A percentile compares a stretch with the other conserved stretches of the same genome.
These are phyloP conservation scores for Gnatocerus cornutus DNA, from an alignment of 2,888 invertebrate species.

Conservation along the genomic window DNA sequence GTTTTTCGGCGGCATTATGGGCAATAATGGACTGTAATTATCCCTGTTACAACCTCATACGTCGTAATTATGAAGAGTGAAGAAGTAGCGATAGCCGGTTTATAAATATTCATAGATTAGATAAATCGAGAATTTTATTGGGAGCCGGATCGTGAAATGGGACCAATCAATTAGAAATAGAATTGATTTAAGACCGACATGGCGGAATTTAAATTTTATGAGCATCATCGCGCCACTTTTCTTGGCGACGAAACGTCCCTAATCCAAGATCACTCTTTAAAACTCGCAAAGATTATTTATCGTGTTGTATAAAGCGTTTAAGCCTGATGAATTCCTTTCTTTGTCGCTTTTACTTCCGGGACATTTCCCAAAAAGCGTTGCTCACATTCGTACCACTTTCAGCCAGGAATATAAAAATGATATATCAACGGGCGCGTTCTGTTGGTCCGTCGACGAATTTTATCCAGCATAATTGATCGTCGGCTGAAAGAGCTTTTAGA, in stretches of 20 bases:
- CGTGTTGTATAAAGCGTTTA: slow-evolving; percentile 21
- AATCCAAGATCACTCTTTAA: slow-evolving; percentile 18
- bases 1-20: slow-evolving; percentile 1
- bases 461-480: slow-evolving; percentile 36
- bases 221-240: neutral
- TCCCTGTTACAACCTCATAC: slow-evolving; percentile 19
- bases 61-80: slow-evolving; percentile 32
- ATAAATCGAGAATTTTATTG: slow-evolving; percentile 47
- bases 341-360: slow-evolving; percentile 38
- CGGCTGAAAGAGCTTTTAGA: slow-evolving; percentile 30
- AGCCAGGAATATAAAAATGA: slow-evolving; percentile 47
- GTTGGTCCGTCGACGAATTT: slow-evolving; percentile 32
- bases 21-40: slow-evolving; percentile 29
- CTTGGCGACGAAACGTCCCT: neutral
- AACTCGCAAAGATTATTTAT: slow-evolving; percentile 21
- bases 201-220: slow-evolving; percentile 15
- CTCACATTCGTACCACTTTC: slow-evolving; percentile 34
- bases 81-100: slow-evolving; percentile 15
- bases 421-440: slow-evolving; percentile 26
- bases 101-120: slow-evolving; percentile 48
- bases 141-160: slow-evolving; percentile 32
- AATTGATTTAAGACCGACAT: slow-evolving; percentile 35
- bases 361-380: slow-evolving; percentile 31
- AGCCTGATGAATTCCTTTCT: slow-evolving; percentile 38
- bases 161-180: slow-evolving; percentile 39